A percentile compares a stretch with the other conserved stretches of the same genome.
These are phyloP conservation scores for Planiliza haematocheilus DNA, from an alignment of 2,113 vertebrate genomes.

Conservation along the genomic window DNA sequence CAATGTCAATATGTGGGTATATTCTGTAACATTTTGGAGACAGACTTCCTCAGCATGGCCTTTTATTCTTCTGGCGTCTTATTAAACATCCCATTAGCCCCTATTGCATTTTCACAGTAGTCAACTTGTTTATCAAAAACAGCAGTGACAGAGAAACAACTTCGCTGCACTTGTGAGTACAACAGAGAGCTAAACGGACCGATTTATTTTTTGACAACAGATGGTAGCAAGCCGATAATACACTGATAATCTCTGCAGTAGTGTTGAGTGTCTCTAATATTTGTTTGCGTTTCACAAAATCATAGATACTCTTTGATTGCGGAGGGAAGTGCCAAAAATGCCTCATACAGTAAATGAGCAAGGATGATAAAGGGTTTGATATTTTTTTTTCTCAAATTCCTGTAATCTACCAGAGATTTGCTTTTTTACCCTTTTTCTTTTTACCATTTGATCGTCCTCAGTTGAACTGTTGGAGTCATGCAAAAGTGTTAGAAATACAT, in stretches of 20 bases:
- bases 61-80: conserved; percentile 58
- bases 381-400: conserved; percentile 16
- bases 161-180: conserved; percentile 35
- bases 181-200: conserved; percentile 23
- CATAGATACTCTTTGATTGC: conserved; percentile 40
- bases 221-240: conserved; percentile 53
- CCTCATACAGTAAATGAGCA: conserved; percentile 33
- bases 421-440: conserved; percentile 8
- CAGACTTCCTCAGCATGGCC: conserved; percentile 58
- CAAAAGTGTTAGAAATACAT: conserved; percentile 15
- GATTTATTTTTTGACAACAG: conserved; percentile 53
- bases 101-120: conserved; percentile 55
- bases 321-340: conserved; percentile 29
- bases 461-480: conserved; percentile 11
- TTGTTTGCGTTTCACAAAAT: conserved; percentile 59
- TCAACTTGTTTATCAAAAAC: conserved; percentile 61
- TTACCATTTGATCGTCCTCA: conserved; percentile 17
- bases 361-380: conserved; percentile 17
- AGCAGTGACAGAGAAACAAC: conserved; percentile 36
- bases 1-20: conserved; percentile 51
- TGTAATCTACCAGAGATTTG: conserved; percentile 34
- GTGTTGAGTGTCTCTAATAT: conserved; percentile 43
- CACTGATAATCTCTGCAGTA: conserved; percentile 49
- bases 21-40: conserved; percentile 37
- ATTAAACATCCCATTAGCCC: conserved; percentile 58